These are phyloP conservation scores for Eunapius fragilis DNA, from an alignment of 37 sponge, comb jelly and placozoan genomes.

Conservation along the genomic window DNA sequence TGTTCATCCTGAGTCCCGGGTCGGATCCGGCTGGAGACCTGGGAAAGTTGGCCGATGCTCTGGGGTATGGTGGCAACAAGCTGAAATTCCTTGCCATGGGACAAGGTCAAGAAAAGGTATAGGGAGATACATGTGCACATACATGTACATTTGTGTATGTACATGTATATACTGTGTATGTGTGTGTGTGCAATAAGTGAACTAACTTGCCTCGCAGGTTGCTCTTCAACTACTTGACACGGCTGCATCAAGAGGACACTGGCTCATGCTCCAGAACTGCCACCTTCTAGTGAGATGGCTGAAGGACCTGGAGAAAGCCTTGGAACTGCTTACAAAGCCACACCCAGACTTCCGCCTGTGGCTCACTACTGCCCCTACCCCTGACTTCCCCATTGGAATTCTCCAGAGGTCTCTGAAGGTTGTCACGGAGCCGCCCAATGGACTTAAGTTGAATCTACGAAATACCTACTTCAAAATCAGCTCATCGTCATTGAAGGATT, in stretches of 20 bases:
- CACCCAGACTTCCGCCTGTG: constrained; percentile 99
- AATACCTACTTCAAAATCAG: constrained; percentile 96
- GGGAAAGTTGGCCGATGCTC: constrained; percentile 89
- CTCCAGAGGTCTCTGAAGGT: constrained; percentile 90
- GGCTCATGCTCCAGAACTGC: constrained; percentile 99
- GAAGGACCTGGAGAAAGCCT: constrained; percentile 93
- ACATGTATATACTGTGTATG: background rate
- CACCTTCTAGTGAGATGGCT: constrained; percentile 97
- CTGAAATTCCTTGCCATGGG: constrained; percentile 99
- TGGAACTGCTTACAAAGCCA: constrained; percentile 91
- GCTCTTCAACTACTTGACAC: constrained; percentile 96
- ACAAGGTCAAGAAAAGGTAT: constrained; percentile 98
- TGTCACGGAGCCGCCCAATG: constrained; percentile 99
- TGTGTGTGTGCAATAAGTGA: background rate
- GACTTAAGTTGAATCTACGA: constrained; percentile 94
- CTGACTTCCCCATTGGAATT: constrained; percentile 98
- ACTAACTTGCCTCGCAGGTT: constrained; percentile 18
- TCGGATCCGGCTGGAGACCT: constrained; percentile 98
- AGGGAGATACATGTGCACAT: background rate
- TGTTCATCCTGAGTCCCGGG: constrained; percentile 98
- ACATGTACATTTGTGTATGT: background rate
- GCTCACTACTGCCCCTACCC: constrained; percentile 97
- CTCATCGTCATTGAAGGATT: constrained; percentile 73
- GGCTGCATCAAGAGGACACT: constrained; percentile 93
- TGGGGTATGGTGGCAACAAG: constrained; percentile 97